phyloP scores from a whole-genome alignment of 2,113 vertebrate species.

The Bufo gargarizans region DNA sequence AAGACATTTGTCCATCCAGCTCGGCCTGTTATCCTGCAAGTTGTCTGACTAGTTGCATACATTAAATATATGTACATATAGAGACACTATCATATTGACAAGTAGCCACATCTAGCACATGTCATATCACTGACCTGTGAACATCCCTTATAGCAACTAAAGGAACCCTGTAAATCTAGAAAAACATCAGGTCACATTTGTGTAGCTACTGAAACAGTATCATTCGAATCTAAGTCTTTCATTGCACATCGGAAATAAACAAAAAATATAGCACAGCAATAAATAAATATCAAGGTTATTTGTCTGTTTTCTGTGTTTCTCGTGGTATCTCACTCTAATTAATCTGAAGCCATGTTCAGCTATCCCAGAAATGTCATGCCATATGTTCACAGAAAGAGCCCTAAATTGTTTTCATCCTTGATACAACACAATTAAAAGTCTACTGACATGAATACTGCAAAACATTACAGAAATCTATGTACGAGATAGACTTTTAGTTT shows the following conservation, averaged over 20 bases:
- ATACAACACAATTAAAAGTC: conserved; percentile 22
- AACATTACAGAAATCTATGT: background rate
- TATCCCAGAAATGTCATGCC: conserved; percentile 49
- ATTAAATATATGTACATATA: background rate
- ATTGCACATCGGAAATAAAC: background rate
- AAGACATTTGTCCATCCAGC: no score
- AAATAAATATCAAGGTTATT: conserved; percentile 39
- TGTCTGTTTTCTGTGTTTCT: conserved; percentile 35
- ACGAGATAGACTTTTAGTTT: background rate
- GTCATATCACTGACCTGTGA: background rate
- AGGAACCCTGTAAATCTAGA: background rate
- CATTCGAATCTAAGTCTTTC: background rate
- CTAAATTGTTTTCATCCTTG: conserved; percentile 28
- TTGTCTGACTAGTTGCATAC: no score
- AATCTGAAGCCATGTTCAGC: conserved; percentile 41
- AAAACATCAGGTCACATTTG: background rate
- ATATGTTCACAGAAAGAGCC: conserved; percentile 40
- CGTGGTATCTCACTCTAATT: conserved; percentile 39
- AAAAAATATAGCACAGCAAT: conserved; percentile 12
- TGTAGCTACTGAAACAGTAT: background rate
- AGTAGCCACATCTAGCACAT: background rate
- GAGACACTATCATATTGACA: no score
- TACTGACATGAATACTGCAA: background rate
- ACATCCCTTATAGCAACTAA: background rate
- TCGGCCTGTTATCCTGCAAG: no score